Base-by-base conservation (phyloP, 64 coral and sea anemone genomes). In the Acropora yongei region DNA sequence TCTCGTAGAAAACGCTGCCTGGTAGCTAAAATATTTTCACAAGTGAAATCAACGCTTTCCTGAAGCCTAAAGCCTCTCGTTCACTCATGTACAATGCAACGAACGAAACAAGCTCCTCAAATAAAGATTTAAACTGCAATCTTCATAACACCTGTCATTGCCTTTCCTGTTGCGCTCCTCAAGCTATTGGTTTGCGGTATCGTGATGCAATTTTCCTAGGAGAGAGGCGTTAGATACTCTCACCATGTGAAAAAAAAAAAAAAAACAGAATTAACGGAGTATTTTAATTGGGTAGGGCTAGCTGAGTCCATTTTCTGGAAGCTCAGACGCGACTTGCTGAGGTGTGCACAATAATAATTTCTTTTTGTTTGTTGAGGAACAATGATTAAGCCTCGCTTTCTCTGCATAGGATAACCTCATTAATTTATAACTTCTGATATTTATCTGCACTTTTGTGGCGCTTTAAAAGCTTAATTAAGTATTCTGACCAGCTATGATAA, bases 111-210 rank as follows among this genome's bases (percentile, higher is more conserved):
- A 7, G 44, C 82, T 11, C n/a, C 63, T 85, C 6, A 14, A 48
- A 17, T 71, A 85, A 72, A 42, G 68, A 68, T 83, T 63, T 85
- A 72, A 69, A 71, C 72, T 69, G 17, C 61, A 49, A 49, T 85
- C 40, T 20, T n/a, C 4, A 0, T n/a, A 48, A 47, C 82, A 85
- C 82, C 82, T 85, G 82, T 85, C 39, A 49, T 14, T 13, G 10
- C 68, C 5, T 68, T 18, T 85, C 49, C 60, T 7, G 51, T n/a
- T 85, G 16, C 61, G 42, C 60, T 44, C 18, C 43, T 48, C 1
- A 47, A 72, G 11, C 65, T 46, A 85, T 85, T 85, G 82, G 82
- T 45, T 69, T 48, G 44, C n/a, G 44, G 65, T 49, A 72, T 0
- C 14, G 14, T 49, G 5, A 47, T 10, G 9, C 44, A 7, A 18